A percentile compares a stretch with the other conserved stretches of the same genome.
These are phyloP conservation scores for Smittia sp. DNA, from an alignment of 2,888 invertebrate species.

Conservation along the genomic window DNA sequence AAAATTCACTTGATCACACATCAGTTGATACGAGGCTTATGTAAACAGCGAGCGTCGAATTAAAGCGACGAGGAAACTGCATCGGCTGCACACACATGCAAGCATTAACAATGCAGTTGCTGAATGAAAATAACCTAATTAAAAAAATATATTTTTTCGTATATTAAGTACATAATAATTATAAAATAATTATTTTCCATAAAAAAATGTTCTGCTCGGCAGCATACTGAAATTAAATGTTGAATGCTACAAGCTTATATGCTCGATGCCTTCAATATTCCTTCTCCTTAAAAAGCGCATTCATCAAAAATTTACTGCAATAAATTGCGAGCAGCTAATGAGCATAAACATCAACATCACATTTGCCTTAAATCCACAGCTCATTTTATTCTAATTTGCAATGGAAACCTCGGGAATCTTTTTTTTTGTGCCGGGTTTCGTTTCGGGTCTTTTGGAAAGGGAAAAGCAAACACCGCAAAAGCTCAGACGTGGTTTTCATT, in stretches of 20 bases:
- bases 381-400: slow-evolving; percentile 5
- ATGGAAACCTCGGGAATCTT: neutral
- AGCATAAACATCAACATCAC: slow-evolving; percentile 20
- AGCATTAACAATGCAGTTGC: slow-evolving; percentile 39
- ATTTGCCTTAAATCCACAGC: neutral
- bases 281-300: slow-evolving; percentile 12
- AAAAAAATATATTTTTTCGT: slow-evolving; percentile 31
- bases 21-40: neutral
- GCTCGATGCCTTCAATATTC: slow-evolving; percentile 24
- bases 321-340: slow-evolving; percentile 15
- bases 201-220: slow-evolving; percentile 40
- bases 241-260: slow-evolving; percentile 13
- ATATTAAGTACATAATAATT: slow-evolving; percentile 40
- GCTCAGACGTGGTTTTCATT: no score
- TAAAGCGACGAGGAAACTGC: neutral
- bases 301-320: slow-evolving; percentile 15
- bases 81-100: neutral
- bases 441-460: no score
- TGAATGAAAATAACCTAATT: slow-evolving; percentile 37
- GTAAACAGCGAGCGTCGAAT: neutral
- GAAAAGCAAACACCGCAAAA: no score
- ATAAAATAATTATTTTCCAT: slow-evolving; percentile 41
- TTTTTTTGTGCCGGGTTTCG: no score
- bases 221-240: slow-evolving; percentile 38
- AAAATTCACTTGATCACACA: slow-evolving; percentile 20